Percentiles rank a stretch among this genome's conserved stretches.
Conservation (phyloP, 2,888 invertebrate genomes). For the Cylindroiulus punctatus region DNA sequence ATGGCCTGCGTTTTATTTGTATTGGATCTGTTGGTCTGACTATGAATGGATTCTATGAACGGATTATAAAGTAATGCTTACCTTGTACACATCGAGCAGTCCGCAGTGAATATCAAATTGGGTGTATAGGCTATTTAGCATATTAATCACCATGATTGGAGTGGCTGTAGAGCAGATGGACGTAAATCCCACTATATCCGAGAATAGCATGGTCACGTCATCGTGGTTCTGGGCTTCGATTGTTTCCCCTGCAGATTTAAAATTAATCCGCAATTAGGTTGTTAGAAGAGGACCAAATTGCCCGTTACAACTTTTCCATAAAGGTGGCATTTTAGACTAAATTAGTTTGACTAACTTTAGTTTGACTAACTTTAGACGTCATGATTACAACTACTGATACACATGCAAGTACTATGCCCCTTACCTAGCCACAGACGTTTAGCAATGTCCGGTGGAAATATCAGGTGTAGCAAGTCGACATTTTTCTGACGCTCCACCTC, state of each 20-base stretch:
- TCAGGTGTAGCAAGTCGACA: conserved; percentile 89
- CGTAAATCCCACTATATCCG: conserved; percentile 95
- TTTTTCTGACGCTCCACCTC: conserved; percentile 94
- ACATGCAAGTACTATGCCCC: too few species aligned
- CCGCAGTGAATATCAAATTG: conserved; percentile 93
- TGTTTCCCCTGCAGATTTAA: conserved; percentile 74
- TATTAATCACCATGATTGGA: conserved; percentile 94
- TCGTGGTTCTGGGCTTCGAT: conserved; percentile 94
- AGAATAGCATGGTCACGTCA: conserved; percentile 94
- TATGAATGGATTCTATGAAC: not conserved
- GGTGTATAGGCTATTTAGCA: conserved; percentile 92
- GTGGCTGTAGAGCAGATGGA: conserved; percentile 94
- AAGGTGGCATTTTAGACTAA: too few species aligned
- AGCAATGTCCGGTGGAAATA: conserved; percentile 94
- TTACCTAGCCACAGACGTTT: conserved; percentile 91
- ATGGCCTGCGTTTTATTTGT: not conserved
- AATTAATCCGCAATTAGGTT: conserved; percentile 4
- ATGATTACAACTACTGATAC: too few species aligned
- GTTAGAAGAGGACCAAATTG: not conserved
- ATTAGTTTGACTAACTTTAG: not conserved
- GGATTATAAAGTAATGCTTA: conserved; percentile 64
- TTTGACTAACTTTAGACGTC: not conserved
- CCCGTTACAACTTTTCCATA: too few species aligned
- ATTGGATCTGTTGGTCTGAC: too few species aligned
- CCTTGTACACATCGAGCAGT: conserved; percentile 94